phyloP scores from a whole-genome alignment of 1,140 invertebrate species.

The Gryon sp. region DNA sequence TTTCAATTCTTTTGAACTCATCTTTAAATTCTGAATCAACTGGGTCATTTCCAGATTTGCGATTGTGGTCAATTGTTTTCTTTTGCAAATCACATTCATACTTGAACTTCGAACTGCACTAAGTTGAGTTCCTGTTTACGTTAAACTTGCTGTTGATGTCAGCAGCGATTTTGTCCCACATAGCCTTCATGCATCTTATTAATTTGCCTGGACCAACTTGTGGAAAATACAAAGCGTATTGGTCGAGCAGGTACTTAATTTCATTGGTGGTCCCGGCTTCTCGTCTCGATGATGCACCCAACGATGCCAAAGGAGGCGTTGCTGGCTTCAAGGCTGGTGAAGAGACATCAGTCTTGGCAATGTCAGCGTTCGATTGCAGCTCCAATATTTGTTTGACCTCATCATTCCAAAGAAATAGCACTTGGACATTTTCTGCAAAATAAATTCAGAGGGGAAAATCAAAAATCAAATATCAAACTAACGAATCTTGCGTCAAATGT shows the following conservation, averaged over 20 bases:
- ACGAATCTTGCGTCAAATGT: not conserved
- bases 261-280: not conserved
- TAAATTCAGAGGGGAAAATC: not conserved
- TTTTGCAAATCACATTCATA: conserved; percentile 17
- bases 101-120: conserved; percentile 1
- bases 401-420: not conserved
- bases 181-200: not conserved
- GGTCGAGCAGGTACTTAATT: conserved; percentile 6
- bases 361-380: not conserved
- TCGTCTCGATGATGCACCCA: not conserved
- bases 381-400: conserved; percentile 5
- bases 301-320: not conserved
- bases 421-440: conserved; percentile 12
- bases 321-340: not conserved
- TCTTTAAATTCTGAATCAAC: conserved; percentile 16
- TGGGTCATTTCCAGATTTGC: conserved; percentile 25
- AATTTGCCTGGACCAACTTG: conserved; percentile 13
- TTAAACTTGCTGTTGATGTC: conserved; percentile 6
- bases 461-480: not conserved
- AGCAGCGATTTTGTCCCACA: conserved; percentile 3
- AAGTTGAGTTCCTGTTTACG: not conserved
- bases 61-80: conserved; percentile 31
- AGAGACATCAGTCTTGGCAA: not conserved
- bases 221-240: conserved; percentile 13
- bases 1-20: conserved; percentile 38